phyloP scores from a whole-genome alignment of 30 jellyfish, hydroid and myxozoan species.

The Hydractinia echinata region DNA sequence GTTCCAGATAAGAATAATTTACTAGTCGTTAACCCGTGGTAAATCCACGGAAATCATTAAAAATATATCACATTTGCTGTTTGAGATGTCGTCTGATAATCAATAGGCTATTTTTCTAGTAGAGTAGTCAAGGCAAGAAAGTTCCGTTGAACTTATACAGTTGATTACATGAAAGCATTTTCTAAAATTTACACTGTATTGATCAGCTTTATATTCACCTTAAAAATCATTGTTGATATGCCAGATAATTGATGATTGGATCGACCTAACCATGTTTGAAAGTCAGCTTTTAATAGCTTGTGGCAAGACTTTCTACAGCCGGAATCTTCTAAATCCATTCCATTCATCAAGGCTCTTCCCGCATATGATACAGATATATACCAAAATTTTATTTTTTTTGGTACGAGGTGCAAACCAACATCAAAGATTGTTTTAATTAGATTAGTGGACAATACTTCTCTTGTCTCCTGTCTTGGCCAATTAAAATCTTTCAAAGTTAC shows the following conservation, averaged over 20 bases:
- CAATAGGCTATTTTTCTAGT: no score
- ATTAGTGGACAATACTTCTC: neutral
- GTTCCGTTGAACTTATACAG: no score
- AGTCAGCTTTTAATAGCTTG: neutral
- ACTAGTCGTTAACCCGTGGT: no score
- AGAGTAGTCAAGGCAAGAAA: no score
- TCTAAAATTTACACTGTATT: no score
- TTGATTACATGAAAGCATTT: no score
- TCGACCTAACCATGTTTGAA: neutral
- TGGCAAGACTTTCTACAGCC: conserved; percentile 8
- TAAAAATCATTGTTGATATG: neutral
- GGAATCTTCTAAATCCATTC: neutral
- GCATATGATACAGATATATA: neutral
- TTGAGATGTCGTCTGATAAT: no score
- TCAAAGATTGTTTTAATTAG: neutral
- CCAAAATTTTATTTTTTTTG: conserved; percentile 1
- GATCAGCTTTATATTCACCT: neutral
- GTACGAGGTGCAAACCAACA: neutral
- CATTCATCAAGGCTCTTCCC: neutral
- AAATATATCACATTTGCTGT: no score
- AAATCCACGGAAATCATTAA: no score
- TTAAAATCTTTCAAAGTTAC: conserved; percentile 2
- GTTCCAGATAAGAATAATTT: no score
- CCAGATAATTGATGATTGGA: neutral
- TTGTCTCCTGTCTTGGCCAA: conserved; percentile 17